Evolutionary conservation across 1,140 invertebrate genomes (phyloP).

Genomic region (Drosophila rufa): DNA sequence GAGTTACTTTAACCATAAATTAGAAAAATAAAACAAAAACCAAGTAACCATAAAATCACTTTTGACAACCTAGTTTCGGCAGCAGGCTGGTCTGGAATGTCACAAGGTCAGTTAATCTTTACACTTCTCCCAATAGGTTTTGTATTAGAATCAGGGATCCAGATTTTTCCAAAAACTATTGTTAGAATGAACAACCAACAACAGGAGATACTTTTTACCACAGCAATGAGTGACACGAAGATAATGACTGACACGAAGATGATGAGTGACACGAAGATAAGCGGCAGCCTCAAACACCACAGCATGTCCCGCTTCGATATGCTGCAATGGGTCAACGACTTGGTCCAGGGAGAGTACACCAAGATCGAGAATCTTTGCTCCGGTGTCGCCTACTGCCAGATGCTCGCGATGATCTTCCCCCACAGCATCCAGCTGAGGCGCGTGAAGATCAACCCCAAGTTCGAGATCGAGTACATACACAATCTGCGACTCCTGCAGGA

Average conservation of each 20-base stretch:
- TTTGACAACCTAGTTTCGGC: neutral
- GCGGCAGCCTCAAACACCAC: slow-evolving; percentile 96
- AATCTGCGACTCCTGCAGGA: slow-evolving; percentile 99
- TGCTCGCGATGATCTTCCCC: slow-evolving; percentile 99
- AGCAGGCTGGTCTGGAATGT: slow-evolving; percentile 12
- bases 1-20: too few species aligned
- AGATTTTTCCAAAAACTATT: neutral
- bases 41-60: too few species aligned
- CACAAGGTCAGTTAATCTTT: neutral
- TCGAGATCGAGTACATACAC: slow-evolving; percentile 99
- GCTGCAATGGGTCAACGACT: slow-evolving; percentile 98
- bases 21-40: neutral
- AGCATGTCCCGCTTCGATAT: slow-evolving; percentile 99
- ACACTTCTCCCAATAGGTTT: neutral
- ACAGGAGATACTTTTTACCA: slow-evolving; percentile 6
- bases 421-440: slow-evolving; percentile 95
- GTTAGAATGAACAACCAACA: slow-evolving; percentile 2
- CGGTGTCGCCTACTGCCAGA: slow-evolving; percentile 98
- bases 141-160: neutral
- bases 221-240: slow-evolving; percentile 27
- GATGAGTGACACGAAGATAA: slow-evolving; percentile 92
- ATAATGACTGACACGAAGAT: slow-evolving; percentile 79
- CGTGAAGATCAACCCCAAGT: slow-evolving; percentile 98
- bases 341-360: slow-evolving; percentile 94
- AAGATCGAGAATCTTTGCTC: slow-evolving; percentile 99